Evolutionary conservation across 2,797 vertebrate species (phyloP), one percentile per base, ranked within the genome.

Genomic region (Hyperoplus immaculatus): DNA sequence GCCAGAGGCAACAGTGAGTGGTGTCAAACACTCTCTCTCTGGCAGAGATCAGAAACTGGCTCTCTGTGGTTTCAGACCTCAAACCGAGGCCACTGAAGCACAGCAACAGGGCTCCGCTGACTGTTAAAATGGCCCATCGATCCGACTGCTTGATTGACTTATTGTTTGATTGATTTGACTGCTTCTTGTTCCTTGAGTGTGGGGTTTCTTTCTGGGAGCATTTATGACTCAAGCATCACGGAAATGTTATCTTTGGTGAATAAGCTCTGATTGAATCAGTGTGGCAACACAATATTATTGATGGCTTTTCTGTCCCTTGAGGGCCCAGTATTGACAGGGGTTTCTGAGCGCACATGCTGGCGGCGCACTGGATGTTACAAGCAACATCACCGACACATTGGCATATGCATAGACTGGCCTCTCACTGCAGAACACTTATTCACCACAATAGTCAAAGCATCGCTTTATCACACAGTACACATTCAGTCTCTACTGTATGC

Each of bases 101-200:
- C 14, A 58, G 58, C 75, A 72, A 54, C 47, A 47, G 62, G 4
- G 29, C 43, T 65, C 41, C 36, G 45, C 69, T 43, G 61, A 65
- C 77, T 57, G 69, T 49, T 73, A 79, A 60, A 47, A 54, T 11
- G 56, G 50, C 47, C n/a, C 39, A 72, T 56, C 72, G 78, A 85
- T 81, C 18, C 29, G 16, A 36, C 69, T 39, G 49, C 43, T 59
- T 69, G 78, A 83, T 61, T 74, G 80, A 85, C 71, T 80, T 53
- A 18, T 62, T 5, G 43, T 51, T 54, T 69, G 46, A 84, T 69
- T 70, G 82, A 78, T 87, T 70, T 16, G 68, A 80, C 79, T 71
- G 81, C 82, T 89, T 84, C 75, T 86, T 73, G 78, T 86, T 66
- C 71, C 85, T 87, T 83, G 71, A 87, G 67, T 39, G 81, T 54